Percentiles rank a stretch among this genome's conserved stretches.
Evolutionary conservation across 2,888 invertebrate species (phyloP).

Genomic region (Carabus problematicus): DNA sequence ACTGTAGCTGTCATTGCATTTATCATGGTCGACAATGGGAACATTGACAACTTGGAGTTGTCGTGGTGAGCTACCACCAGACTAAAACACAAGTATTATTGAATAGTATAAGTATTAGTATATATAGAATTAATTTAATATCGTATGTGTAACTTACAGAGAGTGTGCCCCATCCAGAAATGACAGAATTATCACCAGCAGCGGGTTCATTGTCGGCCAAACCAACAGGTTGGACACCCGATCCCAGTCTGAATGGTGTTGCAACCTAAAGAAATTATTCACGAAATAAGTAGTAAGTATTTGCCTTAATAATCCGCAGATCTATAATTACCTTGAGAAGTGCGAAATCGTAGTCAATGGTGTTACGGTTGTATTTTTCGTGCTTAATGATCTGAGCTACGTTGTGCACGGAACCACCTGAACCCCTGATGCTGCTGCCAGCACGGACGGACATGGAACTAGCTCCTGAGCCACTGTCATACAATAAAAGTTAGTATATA

Average conservation of each 20-base stretch:
- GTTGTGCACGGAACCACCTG: conserved; percentile 11
- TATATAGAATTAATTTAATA: too few species aligned
- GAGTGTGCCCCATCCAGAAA: conserved; percentile 44
- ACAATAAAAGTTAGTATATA: too few species aligned
- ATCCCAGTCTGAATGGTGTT: conserved; percentile 50
- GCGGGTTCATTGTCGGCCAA: conserved; percentile 43
- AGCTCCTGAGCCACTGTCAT: background rate
- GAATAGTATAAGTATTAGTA: background rate
- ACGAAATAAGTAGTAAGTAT: too few species aligned
- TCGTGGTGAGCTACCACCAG: conserved; percentile 7
- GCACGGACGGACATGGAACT: too few species aligned
- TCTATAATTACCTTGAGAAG: conserved; percentile 17
- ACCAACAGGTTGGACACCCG: conserved; percentile 51
- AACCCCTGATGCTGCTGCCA: too few species aligned
- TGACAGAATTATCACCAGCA: conserved; percentile 18
- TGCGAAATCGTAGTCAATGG: too few species aligned
- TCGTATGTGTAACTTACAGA: conserved; percentile 40
- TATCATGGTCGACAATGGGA: conserved; percentile 5
- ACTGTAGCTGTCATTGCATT: conserved; percentile 11
- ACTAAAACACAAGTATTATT: too few species aligned
- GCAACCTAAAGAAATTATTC: too few species aligned
- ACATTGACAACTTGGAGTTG: conserved; percentile 22
- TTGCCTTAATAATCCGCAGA: too few species aligned
- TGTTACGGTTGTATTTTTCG: conserved; percentile 1
- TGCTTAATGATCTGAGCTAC: conserved; percentile 16